Conservation (phyloP, 2,888 invertebrate species). For the Polietes domitor region DNA sequence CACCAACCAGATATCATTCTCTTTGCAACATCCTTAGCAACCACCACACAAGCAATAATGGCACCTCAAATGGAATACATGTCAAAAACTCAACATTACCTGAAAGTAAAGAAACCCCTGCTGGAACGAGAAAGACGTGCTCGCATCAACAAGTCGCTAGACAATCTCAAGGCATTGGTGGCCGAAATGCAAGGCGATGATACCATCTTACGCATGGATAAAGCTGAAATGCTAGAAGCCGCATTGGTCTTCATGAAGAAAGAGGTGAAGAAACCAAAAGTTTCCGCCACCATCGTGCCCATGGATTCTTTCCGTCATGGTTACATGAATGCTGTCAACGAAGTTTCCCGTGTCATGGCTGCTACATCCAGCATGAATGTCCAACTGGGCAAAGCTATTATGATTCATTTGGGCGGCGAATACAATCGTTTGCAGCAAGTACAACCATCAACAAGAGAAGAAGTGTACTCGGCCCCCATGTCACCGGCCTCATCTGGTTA, state of each 20-base stretch:
- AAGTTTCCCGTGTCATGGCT: constrained; percentile 92
- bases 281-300: constrained; percentile 82
- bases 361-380: constrained; percentile 92
- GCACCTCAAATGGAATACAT: constrained; percentile 80
- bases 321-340: constrained; percentile 93
- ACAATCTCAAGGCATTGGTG: constrained; percentile 93
- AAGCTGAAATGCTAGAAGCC: constrained; percentile 93
- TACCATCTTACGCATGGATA: constrained; percentile 93
- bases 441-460: constrained; percentile 22
- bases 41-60: constrained; percentile 61
- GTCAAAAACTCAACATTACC: constrained; percentile 92
- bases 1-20: constrained; percentile 63
- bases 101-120: constrained; percentile 96
- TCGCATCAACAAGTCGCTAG: constrained; percentile 93
- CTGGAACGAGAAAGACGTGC: constrained; percentile 93
- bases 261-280: constrained; percentile 78
- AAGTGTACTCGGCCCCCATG: constrained; percentile 66
- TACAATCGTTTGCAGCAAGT: constrained; percentile 83
- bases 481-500: constrained; percentile 80
- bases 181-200: constrained; percentile 90
- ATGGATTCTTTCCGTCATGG: constrained; percentile 91
- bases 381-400: constrained; percentile 90
- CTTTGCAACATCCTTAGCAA: constrained; percentile 45
- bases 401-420: constrained; percentile 93
- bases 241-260: constrained; percentile 91